phyloP scores from a whole-genome alignment of 1,140 invertebrate species.

The Drosophila lini region DNA sequence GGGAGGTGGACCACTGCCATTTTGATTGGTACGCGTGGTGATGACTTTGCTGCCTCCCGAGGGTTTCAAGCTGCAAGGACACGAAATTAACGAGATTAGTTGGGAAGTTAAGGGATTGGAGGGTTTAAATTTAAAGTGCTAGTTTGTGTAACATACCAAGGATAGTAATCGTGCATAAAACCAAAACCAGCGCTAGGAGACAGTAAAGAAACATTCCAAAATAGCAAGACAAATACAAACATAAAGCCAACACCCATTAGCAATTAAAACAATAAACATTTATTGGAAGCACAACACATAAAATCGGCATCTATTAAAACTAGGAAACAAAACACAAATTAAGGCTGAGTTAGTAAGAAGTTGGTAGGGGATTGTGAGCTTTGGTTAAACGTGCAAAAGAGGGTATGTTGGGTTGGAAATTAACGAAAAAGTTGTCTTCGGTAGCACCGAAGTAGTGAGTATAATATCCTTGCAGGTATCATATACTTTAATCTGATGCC shows the following conservation, averaged over 20 bases:
- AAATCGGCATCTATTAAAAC: constrained; percentile 14
- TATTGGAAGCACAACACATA: constrained; percentile 21
- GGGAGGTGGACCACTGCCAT: constrained; percentile 62
- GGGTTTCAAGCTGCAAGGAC: constrained; percentile 69
- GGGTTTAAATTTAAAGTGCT: neutral
- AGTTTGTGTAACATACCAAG: constrained; percentile 60
- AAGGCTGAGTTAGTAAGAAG: constrained; percentile 18
- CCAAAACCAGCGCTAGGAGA: constrained; percentile 20
- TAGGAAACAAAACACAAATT: constrained; percentile 18
- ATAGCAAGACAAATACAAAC: constrained; percentile 22
- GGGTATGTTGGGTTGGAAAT: neutral
- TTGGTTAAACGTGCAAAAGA: constrained; percentile 12
- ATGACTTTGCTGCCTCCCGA: constrained; percentile 59
- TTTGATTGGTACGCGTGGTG: constrained; percentile 53
- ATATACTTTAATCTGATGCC: neutral
- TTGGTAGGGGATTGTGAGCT: neutral
- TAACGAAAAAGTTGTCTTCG: constrained; percentile 17
- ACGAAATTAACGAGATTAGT: constrained; percentile 24
- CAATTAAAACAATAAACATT: constrained; percentile 28
- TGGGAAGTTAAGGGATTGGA: neutral
- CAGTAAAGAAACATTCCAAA: constrained; percentile 13
- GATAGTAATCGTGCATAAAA: constrained; percentile 22
- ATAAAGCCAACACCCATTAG: constrained; percentile 35
- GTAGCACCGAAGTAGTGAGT: neutral
- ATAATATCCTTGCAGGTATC: constrained; percentile 9